Percentiles rank a stretch among this genome's conserved stretches.
Conservation (phyloP, 2,888 invertebrate genomes). For the Himalopsyche kuldschensis region DNA sequence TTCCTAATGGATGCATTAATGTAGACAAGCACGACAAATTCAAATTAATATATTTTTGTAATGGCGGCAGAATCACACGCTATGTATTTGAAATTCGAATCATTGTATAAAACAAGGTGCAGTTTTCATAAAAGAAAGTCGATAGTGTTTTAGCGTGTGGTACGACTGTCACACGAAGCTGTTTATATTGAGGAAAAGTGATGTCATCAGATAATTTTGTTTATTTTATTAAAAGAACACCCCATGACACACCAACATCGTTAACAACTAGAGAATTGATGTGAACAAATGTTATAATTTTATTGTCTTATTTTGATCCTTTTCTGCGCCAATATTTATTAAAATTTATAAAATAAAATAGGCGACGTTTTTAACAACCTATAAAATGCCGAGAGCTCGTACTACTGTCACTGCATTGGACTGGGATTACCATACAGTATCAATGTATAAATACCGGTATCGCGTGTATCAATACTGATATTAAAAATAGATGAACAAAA, state of each 20-base stretch:
- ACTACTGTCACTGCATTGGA: no score
- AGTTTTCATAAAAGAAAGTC: not conserved
- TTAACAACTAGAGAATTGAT: not conserved
- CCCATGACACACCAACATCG: not conserved
- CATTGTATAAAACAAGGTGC: not conserved
- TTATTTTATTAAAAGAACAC: not conserved
- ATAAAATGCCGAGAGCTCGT: no score
- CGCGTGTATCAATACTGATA: no score
- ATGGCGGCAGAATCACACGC: not conserved
- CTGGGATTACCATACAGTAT: no score
- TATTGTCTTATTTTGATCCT: no score
- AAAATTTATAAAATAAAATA: no score
- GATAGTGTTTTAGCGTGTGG: not conserved
- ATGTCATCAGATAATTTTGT: not conserved
- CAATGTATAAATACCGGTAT: no score
- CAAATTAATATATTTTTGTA: not conserved
- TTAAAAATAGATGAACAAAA: no score
- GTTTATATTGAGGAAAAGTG: not conserved
- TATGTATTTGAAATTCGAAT: not conserved
- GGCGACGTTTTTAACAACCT: no score
- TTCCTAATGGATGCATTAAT: not conserved
- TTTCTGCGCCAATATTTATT: no score
- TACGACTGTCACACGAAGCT: not conserved
- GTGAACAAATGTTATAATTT: not conserved
- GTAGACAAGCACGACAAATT: not conserved